Percentiles rank a stretch among this genome's conserved stretches.
phyloP scores from a whole-genome alignment of 2,113 vertebrate genomes.

The Cichladusa arquata region DNA sequence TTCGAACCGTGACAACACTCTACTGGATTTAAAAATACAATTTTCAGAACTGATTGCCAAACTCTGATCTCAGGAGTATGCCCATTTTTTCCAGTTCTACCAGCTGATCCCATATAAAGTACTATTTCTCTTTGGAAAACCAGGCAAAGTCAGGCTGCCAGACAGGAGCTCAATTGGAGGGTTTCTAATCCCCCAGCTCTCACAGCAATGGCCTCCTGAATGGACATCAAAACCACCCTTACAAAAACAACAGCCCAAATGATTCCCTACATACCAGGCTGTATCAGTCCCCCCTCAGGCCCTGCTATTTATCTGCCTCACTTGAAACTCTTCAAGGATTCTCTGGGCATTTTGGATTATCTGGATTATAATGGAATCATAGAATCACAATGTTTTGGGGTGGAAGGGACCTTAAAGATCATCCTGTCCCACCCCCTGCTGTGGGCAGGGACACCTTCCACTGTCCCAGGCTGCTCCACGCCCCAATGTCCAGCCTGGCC shows the following conservation, averaged over 20 bases:
- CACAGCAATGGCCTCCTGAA: neutral
- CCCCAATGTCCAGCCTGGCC: accelerated
- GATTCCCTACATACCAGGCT: accelerated
- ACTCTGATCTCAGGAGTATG: constrained; percentile 39
- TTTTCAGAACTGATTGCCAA: constrained; percentile 52
- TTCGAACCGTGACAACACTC: constrained; percentile 39
- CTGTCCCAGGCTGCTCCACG: accelerated
- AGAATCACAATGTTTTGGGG: neutral
- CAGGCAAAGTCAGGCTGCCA: neutral
- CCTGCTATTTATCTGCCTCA: neutral
- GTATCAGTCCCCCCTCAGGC: neutral
- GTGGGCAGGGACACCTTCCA: neutral
- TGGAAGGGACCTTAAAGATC: neutral
- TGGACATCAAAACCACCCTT: neutral
- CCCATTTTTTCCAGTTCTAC: neutral
- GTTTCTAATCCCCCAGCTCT: neutral
- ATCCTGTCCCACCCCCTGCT: neutral
- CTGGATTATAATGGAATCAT: neutral
- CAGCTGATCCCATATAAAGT: constrained; percentile 22
- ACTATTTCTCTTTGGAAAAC: neutral
- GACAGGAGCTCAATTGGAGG: neutral
- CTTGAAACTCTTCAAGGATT: neutral
- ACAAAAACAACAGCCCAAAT: neutral
- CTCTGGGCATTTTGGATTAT: neutral
- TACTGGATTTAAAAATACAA: constrained; percentile 48